These are phyloP conservation scores for Epinephelus malabaricus DNA, from an alignment of 2,797 vertebrate species.

Conservation along the genomic window DNA sequence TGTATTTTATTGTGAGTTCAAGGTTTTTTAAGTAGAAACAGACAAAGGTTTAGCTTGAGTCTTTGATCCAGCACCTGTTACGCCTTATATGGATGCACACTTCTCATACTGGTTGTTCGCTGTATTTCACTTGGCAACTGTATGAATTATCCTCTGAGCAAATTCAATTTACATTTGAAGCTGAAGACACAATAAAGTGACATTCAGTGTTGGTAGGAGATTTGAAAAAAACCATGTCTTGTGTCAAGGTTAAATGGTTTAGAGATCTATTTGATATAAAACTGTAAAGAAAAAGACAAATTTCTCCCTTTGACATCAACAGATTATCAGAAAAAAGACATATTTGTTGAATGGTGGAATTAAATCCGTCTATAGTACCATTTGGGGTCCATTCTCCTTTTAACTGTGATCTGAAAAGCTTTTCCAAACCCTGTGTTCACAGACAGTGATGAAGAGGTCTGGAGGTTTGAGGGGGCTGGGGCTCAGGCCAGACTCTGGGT, in stretches of 20 bases:
- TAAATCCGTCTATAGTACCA: neutral
- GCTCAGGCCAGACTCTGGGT: slow-evolving; percentile 50
- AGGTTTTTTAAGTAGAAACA: neutral
- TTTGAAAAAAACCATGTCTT: neutral
- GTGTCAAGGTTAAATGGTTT: neutral
- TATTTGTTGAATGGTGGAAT: neutral
- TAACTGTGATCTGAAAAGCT: neutral
- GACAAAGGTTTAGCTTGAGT: neutral
- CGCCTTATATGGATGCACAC: too few species aligned
- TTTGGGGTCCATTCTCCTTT: neutral
- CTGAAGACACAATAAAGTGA: neutral
- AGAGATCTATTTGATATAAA: neutral
- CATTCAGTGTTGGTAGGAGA: neutral
- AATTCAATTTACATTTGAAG: neutral
- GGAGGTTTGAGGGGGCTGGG: slow-evolving; percentile 48
- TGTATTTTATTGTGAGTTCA: neutral
- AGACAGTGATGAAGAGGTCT: slow-evolving; percentile 75
- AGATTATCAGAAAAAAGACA: neutral
- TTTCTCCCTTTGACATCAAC: neutral
- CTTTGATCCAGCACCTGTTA: too few species aligned
- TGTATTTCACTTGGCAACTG: neutral
- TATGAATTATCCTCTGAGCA: neutral
- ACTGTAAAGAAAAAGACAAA: neutral
- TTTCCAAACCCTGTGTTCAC: slow-evolving; percentile 3
- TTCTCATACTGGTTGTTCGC: too few species aligned